Evolutionary conservation across 2,797 vertebrate genomes (phyloP).

Genomic region (Enteromius thamalakanensis): DNA sequence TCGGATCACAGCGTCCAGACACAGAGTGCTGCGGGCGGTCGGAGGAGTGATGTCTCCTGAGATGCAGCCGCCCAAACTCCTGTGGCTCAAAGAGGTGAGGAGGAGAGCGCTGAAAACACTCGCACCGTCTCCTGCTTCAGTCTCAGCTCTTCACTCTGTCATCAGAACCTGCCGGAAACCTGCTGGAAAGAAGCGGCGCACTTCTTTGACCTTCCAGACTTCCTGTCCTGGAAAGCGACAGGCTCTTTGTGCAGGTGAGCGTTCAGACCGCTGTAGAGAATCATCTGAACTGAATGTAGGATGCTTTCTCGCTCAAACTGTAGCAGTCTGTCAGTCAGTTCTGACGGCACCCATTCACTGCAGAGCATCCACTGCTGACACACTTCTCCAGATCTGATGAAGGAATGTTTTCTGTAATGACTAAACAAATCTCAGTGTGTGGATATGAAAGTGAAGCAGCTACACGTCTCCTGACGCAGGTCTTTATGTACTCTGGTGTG

Average conservation of each 20-base stretch:
- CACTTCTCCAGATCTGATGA: not conserved
- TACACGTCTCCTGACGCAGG: slow-evolving; percentile 66
- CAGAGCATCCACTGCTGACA: too few relatives aligned
- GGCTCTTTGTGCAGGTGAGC: slow-evolving; percentile 85
- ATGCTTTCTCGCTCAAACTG: not conserved
- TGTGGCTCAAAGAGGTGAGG: slow-evolving; percentile 94
- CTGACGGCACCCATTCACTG: too few relatives aligned
- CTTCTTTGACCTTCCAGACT: slow-evolving; percentile 96
- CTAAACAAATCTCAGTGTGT: not conserved
- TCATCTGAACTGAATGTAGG: not conserved
- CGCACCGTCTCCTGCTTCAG: too few relatives aligned
- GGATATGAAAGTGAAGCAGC: not conserved
- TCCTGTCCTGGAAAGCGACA: slow-evolving; percentile 96
- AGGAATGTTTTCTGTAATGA: too few relatives aligned
- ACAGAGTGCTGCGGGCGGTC: slow-evolving; percentile 81
- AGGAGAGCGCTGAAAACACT: not conserved
- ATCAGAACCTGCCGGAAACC: slow-evolving; percentile 75
- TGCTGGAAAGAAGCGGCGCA: slow-evolving; percentile 88
- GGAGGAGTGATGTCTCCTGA: slow-evolving; percentile 96
- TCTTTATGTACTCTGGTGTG: slow-evolving; percentile 94
- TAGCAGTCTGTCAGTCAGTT: too few relatives aligned
- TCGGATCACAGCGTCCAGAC: slow-evolving; percentile 82
- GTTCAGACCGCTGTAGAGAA: not conserved
- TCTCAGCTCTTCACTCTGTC: not conserved
- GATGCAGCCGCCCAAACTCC: slow-evolving; percentile 96